Base-by-base conservation (phyloP, 2,797 vertebrate species). In the Chloroceryle amazona region DNA sequence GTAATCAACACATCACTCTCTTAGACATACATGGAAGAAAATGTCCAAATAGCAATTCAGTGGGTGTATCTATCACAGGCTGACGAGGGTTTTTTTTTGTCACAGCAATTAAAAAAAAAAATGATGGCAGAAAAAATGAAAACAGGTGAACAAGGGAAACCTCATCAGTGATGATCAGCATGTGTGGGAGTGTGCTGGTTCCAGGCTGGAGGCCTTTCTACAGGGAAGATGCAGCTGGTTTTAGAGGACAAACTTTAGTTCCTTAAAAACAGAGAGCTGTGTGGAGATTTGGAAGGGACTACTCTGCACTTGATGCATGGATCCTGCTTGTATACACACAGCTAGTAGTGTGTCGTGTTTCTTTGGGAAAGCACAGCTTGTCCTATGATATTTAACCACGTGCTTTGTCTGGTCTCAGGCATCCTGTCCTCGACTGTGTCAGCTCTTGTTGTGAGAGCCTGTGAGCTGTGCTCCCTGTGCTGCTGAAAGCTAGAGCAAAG, bases 351-450 rank as follows among this genome's bases (percentile, higher is more conserved):
- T 0, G 17, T 35, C 33, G 22, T 31, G 22, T 13, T 37, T 18
- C 21, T 11, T 13, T 47, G 61, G 42, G 41, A 18, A 49, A n/a
- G 29, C 33, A 12, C 18, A 49, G 37, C 0, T 0, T 41, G 41
- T 18, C 8, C 2, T 44, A 3, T 6, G 8, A 13, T 44, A 1
- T 2, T 18, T 4, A 63, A 25, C 58, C 8, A 3, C 0, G 7
- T 52, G 25, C 25, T 79, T 35, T 11, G 20, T 10, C 49, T 63
- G 62, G 16, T 68, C 18, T 42, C 52, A 13, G 72, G 31, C 60
- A 19, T 33, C 10, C 23, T 62, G 52, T 13, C 28, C 25, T 19
- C 4, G 20, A 5, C 35, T 54, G 52, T 21, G 37, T 6, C n/a
- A 11, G 31, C 47, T 44, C 20, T 42, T 61, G 21, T 25, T 44